phyloP scores from a whole-genome alignment of 2,113 vertebrate species.

The Poecile atricapillus region DNA sequence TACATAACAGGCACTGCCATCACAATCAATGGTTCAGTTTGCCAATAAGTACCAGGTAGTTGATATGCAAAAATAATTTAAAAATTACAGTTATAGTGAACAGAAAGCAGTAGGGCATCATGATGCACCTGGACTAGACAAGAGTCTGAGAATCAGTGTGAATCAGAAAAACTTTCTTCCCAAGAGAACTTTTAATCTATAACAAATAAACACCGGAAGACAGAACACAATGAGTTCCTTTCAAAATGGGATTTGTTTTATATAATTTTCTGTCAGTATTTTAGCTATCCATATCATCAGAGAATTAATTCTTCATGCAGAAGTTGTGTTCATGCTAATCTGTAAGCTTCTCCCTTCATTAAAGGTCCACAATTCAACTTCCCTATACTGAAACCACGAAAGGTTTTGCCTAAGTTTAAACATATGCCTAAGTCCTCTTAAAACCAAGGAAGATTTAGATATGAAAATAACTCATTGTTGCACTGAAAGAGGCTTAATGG shows the following conservation, averaged over 20 bases:
- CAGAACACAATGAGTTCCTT: background rate
- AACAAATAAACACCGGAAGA: background rate
- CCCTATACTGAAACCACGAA: background rate
- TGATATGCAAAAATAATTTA: background rate
- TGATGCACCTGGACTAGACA: background rate
- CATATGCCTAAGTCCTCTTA: background rate
- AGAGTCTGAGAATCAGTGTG: background rate
- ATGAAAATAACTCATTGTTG: background rate
- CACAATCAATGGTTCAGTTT: background rate
- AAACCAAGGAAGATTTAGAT: background rate
- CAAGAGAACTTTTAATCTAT: background rate
- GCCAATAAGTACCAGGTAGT: background rate
- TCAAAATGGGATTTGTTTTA: background rate
- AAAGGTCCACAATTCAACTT: background rate
- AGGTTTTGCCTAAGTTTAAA: background rate
- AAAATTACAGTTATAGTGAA: fast-evolving
- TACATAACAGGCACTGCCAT: background rate
- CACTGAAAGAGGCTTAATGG: background rate
- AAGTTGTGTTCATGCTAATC: background rate
- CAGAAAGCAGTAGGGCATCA: background rate
- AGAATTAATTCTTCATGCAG: background rate
- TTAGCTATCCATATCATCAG: background rate
- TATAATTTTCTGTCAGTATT: background rate
- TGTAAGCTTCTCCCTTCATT: background rate
- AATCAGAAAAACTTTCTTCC: background rate